Percentiles rank a stretch among this genome's conserved stretches.
These are phyloP conservation scores for Coelopa frigida DNA, from an alignment of 1,140 invertebrate species.

Conservation along the genomic window DNA sequence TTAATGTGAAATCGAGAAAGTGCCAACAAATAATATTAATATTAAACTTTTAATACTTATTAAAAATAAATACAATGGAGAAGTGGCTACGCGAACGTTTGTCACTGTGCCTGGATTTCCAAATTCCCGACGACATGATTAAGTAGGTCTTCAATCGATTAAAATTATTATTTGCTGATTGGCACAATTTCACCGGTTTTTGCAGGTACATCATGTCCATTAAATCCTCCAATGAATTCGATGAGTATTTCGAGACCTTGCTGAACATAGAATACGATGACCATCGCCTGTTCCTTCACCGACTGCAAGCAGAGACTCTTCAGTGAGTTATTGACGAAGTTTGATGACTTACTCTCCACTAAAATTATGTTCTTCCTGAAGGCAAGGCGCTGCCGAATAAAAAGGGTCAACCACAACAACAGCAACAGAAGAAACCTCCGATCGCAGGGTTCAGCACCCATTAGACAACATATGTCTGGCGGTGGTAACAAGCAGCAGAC, in stretches of 20 bases:
- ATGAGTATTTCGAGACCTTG: constrained; percentile 62
- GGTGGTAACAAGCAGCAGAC: constrained; percentile 4
- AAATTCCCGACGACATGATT: constrained; percentile 57
- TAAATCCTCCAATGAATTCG: constrained; percentile 57
- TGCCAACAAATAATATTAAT: background rate
- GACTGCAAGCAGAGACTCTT: constrained; percentile 54
- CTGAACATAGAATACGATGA: constrained; percentile 55
- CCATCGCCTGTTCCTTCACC: constrained; percentile 57
- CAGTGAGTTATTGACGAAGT: constrained; percentile 31
- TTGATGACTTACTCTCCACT: too few relatives aligned
- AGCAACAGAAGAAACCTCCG: constrained; percentile 4
- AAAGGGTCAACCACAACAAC: constrained; percentile 24
- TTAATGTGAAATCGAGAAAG: too few relatives aligned
- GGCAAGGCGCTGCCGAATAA: constrained; percentile 1
- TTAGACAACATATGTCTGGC: constrained; percentile 7
- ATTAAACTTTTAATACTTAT: too few relatives aligned
- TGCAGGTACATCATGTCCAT: constrained; percentile 59
- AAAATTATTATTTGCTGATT: background rate
- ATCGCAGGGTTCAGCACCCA: background rate
- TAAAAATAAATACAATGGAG: constrained; percentile 28
- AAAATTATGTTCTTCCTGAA: too few relatives aligned
- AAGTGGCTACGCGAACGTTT: constrained; percentile 35
- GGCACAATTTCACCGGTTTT: constrained; percentile 30
- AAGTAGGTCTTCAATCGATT: constrained; percentile 45
- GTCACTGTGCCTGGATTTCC: constrained; percentile 52